Conservation (phyloP, 2,888 invertebrate genomes). For the Volucella zonaria region DNA sequence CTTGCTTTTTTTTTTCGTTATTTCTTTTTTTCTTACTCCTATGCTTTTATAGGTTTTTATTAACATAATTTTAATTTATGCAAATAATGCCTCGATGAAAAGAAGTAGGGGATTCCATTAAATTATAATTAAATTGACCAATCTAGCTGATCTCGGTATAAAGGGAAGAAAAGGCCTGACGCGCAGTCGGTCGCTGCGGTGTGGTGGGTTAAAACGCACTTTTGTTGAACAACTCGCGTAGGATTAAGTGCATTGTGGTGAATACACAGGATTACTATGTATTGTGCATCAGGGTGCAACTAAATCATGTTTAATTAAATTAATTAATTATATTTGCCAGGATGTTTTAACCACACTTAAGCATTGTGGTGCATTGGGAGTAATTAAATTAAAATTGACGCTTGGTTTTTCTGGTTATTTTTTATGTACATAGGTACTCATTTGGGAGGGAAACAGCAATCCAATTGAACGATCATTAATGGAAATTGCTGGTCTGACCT, state of each 20-base stretch:
- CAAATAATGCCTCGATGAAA: constrained; percentile 24
- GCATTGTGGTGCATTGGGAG: neutral
- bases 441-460: neutral
- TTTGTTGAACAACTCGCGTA: neutral
- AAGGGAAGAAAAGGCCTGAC: neutral
- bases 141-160: constrained; percentile 22
- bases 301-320: constrained; percentile 24
- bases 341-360: neutral
- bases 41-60: constrained; percentile 76
- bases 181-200: neutral
- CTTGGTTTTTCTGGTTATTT: neutral
- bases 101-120: constrained; percentile 39
- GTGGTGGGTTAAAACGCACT: constrained; percentile 1
- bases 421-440: neutral
- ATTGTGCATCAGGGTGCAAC: constrained; percentile 2
- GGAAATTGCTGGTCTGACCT: no score
- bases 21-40: constrained; percentile 37
- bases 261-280: neutral
- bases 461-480: neutral
- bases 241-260: constrained; percentile 32
- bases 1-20: neutral
- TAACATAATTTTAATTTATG: constrained; percentile 70
- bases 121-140: constrained; percentile 43
- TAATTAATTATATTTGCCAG: constrained; percentile 29
- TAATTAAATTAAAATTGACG: constrained; percentile 12